Evolutionary conservation across 1,140 invertebrate species (phyloP).

Genomic region (Hormaphis cornu): DNA sequence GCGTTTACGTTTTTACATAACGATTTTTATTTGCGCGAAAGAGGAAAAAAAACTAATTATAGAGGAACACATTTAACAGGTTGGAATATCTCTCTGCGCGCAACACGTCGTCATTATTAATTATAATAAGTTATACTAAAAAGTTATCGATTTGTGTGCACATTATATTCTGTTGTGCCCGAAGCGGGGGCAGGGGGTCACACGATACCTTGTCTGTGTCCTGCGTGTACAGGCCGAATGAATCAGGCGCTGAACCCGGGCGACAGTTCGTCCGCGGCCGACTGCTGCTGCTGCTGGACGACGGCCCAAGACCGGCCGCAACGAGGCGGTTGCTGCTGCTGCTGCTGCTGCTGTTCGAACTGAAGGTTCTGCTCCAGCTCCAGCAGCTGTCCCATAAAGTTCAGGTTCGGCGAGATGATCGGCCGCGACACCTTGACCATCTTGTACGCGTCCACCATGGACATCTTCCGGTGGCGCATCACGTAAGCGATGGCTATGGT

Average conservation of each 20-base stretch:
- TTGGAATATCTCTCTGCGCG: slow-evolving; percentile 22
- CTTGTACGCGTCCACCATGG: slow-evolving; percentile 83
- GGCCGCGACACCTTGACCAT: slow-evolving; percentile 74
- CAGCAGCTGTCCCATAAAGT: slow-evolving; percentile 91
- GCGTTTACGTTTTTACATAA: too few species aligned
- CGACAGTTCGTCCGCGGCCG: slow-evolving; percentile 45
- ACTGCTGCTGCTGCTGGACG: slow-evolving; percentile 28
- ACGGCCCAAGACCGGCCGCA: slow-evolving; percentile 34
- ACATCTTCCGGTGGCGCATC: slow-evolving; percentile 76
- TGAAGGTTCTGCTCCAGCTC: slow-evolving; percentile 70
- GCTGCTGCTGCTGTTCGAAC: slow-evolving; percentile 34
- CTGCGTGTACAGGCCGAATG: background rate
- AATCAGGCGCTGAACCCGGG: slow-evolving; percentile 45
- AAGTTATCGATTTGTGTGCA: too few species aligned
- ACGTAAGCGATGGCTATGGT: slow-evolving; percentile 92
- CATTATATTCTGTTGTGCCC: too few species aligned
- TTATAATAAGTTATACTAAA: too few species aligned
- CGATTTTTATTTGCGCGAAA: too few species aligned
- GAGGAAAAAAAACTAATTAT: slow-evolving; percentile 4
- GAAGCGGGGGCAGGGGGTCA: slow-evolving; percentile 16
- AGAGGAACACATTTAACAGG: slow-evolving; percentile 17
- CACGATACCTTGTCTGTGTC: slow-evolving; percentile 19
- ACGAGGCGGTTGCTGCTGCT: slow-evolving; percentile 34
- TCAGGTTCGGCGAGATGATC: slow-evolving; percentile 93
- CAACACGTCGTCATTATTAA: too few species aligned